phyloP scores from a whole-genome alignment of 2,888 invertebrate genomes.

The Polydrusus cervinus region DNA sequence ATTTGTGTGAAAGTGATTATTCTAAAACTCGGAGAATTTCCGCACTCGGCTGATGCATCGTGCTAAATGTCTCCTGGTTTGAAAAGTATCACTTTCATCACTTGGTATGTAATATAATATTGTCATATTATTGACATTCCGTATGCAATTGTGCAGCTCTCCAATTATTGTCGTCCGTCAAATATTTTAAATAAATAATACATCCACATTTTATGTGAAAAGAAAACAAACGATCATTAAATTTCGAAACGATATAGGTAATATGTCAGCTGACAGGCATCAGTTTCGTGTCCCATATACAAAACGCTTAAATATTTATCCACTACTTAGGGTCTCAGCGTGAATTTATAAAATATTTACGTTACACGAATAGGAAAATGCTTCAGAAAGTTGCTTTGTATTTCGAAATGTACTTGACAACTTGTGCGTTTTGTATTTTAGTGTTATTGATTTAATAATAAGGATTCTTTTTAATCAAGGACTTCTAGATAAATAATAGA shows the following conservation, averaged over 20 bases:
- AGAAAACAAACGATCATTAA: background rate
- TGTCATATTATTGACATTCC: too few relatives aligned
- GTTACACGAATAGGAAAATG: conserved; percentile 13
- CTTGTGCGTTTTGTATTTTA: conserved; percentile 38
- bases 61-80: too few relatives aligned
- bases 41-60: too few relatives aligned
- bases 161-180: background rate
- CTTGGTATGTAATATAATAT: too few relatives aligned
- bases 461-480: background rate
- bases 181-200: background rate
- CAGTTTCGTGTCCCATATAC: conserved; percentile 36
- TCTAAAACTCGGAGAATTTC: too few relatives aligned
- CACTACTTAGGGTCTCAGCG: conserved; percentile 27
- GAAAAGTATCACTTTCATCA: too few relatives aligned
- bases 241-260: conserved; percentile 7
- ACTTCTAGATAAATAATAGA: background rate
- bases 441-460: conserved; percentile 10
- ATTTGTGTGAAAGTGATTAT: too few relatives aligned
- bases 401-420: conserved; percentile 23
- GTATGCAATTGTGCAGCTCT: background rate
- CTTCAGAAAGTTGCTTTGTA: conserved; percentile 23
- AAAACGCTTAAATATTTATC: conserved; percentile 35
- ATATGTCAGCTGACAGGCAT: conserved; percentile 33
- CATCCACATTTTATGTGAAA: background rate
- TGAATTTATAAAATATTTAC: conserved; percentile 34